A percentile compares a stretch with the other conserved stretches of the same genome.
Conservation (phyloP, 2,113 vertebrate genomes). For the Thomomys bottae region DNA sequence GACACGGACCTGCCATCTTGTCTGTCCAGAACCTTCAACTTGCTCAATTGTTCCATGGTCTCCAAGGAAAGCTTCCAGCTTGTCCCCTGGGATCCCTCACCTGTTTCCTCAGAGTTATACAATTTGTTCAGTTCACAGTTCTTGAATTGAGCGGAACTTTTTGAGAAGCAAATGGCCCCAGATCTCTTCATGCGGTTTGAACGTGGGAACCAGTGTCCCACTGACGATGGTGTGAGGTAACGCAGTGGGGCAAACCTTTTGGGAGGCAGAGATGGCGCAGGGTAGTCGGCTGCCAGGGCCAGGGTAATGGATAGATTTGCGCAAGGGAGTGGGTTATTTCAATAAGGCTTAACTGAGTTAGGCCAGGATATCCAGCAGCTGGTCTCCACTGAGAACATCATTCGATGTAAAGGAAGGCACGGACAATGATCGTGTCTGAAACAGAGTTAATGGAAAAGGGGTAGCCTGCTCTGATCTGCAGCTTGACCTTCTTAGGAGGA, state of each 20-base stretch:
- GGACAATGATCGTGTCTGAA: slow-evolving; percentile 73
- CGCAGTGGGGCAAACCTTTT: neutral
- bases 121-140: slow-evolving; percentile 26
- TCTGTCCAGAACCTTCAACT: neutral
- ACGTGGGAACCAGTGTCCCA: neutral
- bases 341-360: slow-evolving; percentile 59
- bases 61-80: neutral
- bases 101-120: neutral
- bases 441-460: slow-evolving; percentile 76
- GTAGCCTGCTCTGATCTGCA: slow-evolving; percentile 60
- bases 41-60: neutral
- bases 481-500: slow-evolving; percentile 59
- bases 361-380: slow-evolving; percentile 64
- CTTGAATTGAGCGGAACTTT: slow-evolving; percentile 21
- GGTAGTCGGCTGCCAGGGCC: neutral
- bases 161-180: neutral
- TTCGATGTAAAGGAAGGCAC: slow-evolving; percentile 70
- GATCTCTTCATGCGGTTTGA: neutral
- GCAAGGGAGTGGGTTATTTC: slow-evolving; percentile 45
- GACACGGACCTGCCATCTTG: neutral
- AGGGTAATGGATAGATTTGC: slow-evolving; percentile 45
- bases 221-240: no score
- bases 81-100: neutral
- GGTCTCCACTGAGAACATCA: slow-evolving; percentile 45
- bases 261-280: neutral